Conservation (phyloP, 2,888 invertebrate species). For the Cordylochernes scorpioides region DNA sequence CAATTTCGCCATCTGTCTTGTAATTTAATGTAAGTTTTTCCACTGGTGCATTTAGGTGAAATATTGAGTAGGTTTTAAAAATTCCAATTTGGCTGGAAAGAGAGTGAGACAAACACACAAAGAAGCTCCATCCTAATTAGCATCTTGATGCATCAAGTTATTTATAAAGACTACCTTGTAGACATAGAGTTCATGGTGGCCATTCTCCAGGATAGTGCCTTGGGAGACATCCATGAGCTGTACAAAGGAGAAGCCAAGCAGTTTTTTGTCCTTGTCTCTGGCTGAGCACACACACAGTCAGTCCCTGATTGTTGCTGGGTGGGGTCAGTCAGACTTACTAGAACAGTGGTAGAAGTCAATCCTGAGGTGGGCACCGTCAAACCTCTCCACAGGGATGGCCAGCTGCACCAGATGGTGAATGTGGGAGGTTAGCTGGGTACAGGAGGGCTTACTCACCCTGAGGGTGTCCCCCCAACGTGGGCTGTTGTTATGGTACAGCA, state of each 20-base stretch:
- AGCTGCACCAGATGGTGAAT: constrained; percentile 31
- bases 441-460: constrained; percentile 15
- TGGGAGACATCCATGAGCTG: constrained; percentile 65
- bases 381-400: constrained; percentile 67
- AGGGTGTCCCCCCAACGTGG: constrained; percentile 71
- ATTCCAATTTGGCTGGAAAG: not conserved
- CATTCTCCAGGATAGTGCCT: constrained; percentile 67
- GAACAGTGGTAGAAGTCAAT: constrained; percentile 81
- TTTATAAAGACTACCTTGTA: constrained; percentile 33
- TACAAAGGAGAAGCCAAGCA: constrained; percentile 70
- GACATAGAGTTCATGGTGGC: constrained; percentile 60
- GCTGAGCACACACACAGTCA: constrained; percentile 28
- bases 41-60: not conserved
- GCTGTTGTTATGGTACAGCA: constrained; percentile 75
- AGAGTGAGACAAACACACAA: not conserved
- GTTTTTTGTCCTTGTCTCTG: constrained; percentile 63
- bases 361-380: constrained; percentile 62
- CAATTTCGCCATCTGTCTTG: too few relatives aligned
- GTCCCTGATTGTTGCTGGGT: not conserved
- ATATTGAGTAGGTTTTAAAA: not conserved
- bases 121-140: not conserved
- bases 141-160: not conserved
- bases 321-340: constrained; percentile 36
- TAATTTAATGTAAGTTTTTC: too few relatives aligned
- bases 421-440: not conserved